Percentiles rank a stretch among this genome's conserved stretches.
phyloP scores from a whole-genome alignment of 2,797 vertebrate species.

The Pseudopleuronectes americanus region DNA sequence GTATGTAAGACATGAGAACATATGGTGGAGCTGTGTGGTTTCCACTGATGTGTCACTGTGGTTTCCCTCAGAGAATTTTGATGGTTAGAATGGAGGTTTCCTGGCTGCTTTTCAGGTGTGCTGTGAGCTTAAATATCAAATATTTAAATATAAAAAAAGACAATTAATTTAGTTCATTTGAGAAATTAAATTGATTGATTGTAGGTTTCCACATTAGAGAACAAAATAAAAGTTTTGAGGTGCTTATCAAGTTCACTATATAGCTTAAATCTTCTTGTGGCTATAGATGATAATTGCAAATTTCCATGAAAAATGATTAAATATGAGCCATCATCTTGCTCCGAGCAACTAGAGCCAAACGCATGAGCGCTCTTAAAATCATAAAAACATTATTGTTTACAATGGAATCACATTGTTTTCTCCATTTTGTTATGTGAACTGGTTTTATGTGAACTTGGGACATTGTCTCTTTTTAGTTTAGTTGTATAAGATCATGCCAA shows the following conservation, averaged over 20 bases:
- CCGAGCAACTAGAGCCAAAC: constrained; percentile 4
- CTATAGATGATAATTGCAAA: constrained; percentile 2
- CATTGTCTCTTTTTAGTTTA: constrained; percentile 19
- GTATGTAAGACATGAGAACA: constrained; percentile 51
- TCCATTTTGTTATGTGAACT: not conserved
- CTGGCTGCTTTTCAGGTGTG: constrained; percentile 19
- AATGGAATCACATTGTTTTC: not conserved
- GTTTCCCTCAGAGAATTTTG: constrained; percentile 63
- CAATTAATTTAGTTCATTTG: not conserved
- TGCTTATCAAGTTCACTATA: constrained; percentile 8
- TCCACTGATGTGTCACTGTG: constrained; percentile 68
- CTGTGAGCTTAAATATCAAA: not conserved
- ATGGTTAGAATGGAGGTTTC: constrained; percentile 38
- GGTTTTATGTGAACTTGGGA: not conserved
- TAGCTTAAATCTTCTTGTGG: not conserved
- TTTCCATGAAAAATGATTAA: constrained; percentile 7
- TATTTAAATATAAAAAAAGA: not conserved
- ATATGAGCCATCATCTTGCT: not conserved
- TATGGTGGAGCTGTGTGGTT: constrained; percentile 65
- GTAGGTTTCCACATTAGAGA: not conserved
- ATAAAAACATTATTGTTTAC: not conserved
- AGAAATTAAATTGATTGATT: not conserved
- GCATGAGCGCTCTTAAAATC: not conserved
- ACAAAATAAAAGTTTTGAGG: not conserved
- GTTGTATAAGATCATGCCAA: constrained; percentile 27